Conservation (phyloP, 2,113 vertebrate genomes). For the Pteronura brasiliensis region DNA sequence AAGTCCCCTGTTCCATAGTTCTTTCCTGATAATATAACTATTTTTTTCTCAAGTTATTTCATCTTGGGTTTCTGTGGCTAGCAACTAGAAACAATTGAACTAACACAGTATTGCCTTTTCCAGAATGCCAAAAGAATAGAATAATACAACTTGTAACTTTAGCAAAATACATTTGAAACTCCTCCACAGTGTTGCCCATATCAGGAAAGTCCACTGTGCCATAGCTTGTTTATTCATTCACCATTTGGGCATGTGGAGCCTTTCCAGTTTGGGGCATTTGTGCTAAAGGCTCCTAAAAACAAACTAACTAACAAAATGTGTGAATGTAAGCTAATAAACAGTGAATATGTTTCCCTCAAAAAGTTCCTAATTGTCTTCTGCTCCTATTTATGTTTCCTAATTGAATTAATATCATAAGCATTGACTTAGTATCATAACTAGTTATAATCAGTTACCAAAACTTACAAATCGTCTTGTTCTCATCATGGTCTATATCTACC, state of each 20-base stretch:
- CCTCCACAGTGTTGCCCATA: neutral
- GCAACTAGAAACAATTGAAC: neutral
- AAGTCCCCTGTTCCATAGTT: neutral
- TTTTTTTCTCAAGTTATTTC: neutral
- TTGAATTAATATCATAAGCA: neutral
- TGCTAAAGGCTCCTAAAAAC: neutral
- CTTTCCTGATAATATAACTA: neutral
- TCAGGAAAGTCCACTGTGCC: neutral
- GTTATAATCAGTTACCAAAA: neutral
- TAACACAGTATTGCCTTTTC: neutral
- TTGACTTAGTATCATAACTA: neutral
- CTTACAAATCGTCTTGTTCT: neutral
- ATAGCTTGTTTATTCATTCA: neutral
- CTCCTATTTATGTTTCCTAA: neutral
- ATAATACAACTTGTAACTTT: neutral
- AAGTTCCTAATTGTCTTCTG: neutral
- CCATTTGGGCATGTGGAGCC: neutral
- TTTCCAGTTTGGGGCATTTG: neutral
- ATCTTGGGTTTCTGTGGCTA: neutral
- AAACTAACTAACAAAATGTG: neutral
- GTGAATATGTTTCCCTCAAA: neutral
- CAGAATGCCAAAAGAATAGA: neutral
- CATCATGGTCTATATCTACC: neutral
- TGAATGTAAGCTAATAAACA: neutral
- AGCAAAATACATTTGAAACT: neutral